Percentiles rank a stretch among this genome's conserved stretches.
These are phyloP conservation scores for Leptodactylus fuscus DNA, from an alignment of 2,113 vertebrate species.

Conservation along the genomic window DNA sequence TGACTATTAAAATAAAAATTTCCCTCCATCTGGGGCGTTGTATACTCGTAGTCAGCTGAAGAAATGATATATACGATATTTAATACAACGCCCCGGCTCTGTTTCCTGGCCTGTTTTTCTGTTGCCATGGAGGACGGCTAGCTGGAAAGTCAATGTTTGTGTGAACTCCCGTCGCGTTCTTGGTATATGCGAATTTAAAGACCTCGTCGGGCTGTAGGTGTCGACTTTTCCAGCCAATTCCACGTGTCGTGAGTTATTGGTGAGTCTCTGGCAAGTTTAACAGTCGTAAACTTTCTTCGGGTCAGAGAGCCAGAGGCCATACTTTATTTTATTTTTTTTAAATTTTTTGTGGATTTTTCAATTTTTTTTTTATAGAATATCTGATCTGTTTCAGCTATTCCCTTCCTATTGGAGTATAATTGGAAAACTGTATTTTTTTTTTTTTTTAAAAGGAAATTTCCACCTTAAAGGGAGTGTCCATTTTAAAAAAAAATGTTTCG, in stretches of 20 bases:
- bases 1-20: background rate
- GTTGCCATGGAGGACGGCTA: conserved; percentile 7
- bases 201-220: background rate
- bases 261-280: background rate
- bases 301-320: background rate
- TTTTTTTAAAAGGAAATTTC: too few species aligned
- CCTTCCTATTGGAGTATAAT: too few species aligned
- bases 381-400: background rate
- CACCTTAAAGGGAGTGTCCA: too few species aligned
- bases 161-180: background rate
- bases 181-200: conserved; percentile 4
- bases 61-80: background rate
- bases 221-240: background rate
- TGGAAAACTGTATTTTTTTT: too few species aligned
- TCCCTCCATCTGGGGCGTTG: background rate
- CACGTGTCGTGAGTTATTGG: background rate
- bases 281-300: conserved; percentile 5
- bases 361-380: background rate
- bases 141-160: conserved; percentile 28
- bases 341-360: background rate
- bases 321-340: too few species aligned
- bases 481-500: too few species aligned
- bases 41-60: background rate
- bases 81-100: background rate
- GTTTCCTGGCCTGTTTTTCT: conserved; percentile 24